These are phyloP conservation scores for Zootermopsis nevadensis DNA, from an alignment of 2,888 invertebrate genomes.

Conservation along the genomic window DNA sequence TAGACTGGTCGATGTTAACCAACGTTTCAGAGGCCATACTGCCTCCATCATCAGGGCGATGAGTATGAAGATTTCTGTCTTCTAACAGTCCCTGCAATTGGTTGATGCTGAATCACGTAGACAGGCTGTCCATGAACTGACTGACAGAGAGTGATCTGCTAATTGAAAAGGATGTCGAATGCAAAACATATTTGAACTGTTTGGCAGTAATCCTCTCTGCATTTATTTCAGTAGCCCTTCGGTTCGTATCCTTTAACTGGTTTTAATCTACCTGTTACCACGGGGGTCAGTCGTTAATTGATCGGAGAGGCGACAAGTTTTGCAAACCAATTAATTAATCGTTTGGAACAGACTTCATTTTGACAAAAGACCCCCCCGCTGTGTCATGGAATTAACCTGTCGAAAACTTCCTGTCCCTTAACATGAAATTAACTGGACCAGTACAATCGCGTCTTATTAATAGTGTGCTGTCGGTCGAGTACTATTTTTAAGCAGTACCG, in stretches of 20 bases:
- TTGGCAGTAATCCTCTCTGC: not conserved
- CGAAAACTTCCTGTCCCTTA: constrained; percentile 37
- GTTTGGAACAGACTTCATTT: constrained; percentile 24
- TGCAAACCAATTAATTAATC: constrained; percentile 47
- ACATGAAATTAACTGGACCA: constrained; percentile 17
- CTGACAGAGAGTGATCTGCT: not conserved
- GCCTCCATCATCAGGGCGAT: no score
- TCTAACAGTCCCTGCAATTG: not conserved
- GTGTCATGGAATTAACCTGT: constrained; percentile 41
- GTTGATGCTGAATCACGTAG: not conserved
- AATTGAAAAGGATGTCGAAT: not conserved
- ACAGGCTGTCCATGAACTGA: not conserved
- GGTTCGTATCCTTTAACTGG: not conserved
- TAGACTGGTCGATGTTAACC: no score
- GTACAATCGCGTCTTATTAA: not conserved
- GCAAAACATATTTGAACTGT: not conserved
- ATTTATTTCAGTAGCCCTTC: not conserved
- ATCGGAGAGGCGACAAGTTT: constrained; percentile 13
- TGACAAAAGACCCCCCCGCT: constrained; percentile 28
- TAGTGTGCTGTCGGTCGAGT: no score
- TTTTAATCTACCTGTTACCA: not conserved
- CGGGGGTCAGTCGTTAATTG: not conserved
- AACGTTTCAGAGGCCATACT: no score
- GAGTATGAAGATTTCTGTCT: no score
- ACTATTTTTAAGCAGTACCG: no score